Conservation (phyloP, 2,888 invertebrate genomes). For the Laothoe populi region DNA sequence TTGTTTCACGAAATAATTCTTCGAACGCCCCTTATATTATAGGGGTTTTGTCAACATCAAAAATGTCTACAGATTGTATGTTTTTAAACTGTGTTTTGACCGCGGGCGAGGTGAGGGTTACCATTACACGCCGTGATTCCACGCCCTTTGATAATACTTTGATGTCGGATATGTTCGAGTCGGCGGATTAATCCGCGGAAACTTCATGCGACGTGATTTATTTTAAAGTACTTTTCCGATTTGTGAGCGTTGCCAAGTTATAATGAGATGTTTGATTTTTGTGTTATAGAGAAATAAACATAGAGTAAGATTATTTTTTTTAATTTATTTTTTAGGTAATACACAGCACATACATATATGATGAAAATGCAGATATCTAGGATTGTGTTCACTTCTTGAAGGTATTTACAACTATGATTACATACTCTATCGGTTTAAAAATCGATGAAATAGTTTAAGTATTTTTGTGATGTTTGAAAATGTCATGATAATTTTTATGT, state of each 20-base stretch:
- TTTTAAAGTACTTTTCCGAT: not conserved
- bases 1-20: too few species aligned
- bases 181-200: not conserved
- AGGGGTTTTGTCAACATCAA: too few species aligned
- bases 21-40: too few species aligned
- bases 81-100: not conserved
- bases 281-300: not conserved
- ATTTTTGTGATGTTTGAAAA: too few species aligned
- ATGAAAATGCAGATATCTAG: too few species aligned
- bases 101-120: not conserved
- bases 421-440: too few species aligned
- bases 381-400: too few species aligned
- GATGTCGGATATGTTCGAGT: not conserved
- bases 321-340: too few species aligned
- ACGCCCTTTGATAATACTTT: constrained; percentile 5
- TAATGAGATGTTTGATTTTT: not conserved
- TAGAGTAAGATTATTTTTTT: not conserved
- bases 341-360: too few species aligned
- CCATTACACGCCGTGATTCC: not conserved
- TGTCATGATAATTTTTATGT: not conserved
- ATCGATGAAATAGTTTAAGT: not conserved
- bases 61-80: not conserved
- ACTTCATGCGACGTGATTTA: not conserved
- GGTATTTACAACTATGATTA: not conserved
- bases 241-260: not conserved